Conservation (phyloP, 92 coral and sea anemone genomes). For the Parazoanthus atlanticus region DNA sequence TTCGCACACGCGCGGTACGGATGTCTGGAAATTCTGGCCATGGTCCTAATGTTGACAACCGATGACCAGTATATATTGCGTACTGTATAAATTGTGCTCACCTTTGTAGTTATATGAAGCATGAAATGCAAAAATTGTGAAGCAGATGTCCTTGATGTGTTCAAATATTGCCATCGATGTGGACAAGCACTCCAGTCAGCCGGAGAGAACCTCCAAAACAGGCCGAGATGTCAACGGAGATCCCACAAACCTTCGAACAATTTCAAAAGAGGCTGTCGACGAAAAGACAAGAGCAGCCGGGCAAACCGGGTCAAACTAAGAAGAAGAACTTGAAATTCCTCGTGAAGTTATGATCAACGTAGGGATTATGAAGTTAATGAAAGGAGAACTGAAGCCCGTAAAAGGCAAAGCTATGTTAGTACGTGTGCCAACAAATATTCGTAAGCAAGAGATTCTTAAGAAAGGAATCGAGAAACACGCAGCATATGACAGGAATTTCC, state of each 20-base stretch:
- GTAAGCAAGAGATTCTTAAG: slow-evolving; percentile 40
- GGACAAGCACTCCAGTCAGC: not conserved
- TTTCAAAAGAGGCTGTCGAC: slow-evolving; percentile 4
- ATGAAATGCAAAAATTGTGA: slow-evolving; percentile 47
- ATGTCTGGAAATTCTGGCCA: slow-evolving; percentile 20
- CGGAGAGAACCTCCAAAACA: not conserved
- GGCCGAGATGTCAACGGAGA: slow-evolving; percentile 4
- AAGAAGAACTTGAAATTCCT: slow-evolving; percentile 33
- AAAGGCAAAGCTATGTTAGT: slow-evolving; percentile 55
- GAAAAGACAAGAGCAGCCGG: slow-evolving; percentile 39
- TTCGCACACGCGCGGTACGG: slow-evolving; percentile 14
- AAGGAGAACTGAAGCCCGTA: slow-evolving; percentile 34
- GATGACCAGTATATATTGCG: slow-evolving; percentile 2
- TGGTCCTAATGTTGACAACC: slow-evolving; percentile 7
- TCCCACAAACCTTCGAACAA: slow-evolving; percentile 31
- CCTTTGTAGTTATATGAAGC: not conserved
- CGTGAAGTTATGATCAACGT: slow-evolving; percentile 48
- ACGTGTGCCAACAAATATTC: slow-evolving; percentile 41
- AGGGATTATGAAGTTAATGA: slow-evolving; percentile 48
- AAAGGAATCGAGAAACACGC: slow-evolving; percentile 54
- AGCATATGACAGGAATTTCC: slow-evolving; percentile 46
- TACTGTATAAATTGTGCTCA: slow-evolving; percentile 1
- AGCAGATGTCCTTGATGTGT: slow-evolving; percentile 44
- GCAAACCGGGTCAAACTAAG: slow-evolving; percentile 30
- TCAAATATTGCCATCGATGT: slow-evolving; percentile 45